Evolutionary conservation across 2,797 vertebrate species (phyloP).

Genomic region (Dryobates pubescens): DNA sequence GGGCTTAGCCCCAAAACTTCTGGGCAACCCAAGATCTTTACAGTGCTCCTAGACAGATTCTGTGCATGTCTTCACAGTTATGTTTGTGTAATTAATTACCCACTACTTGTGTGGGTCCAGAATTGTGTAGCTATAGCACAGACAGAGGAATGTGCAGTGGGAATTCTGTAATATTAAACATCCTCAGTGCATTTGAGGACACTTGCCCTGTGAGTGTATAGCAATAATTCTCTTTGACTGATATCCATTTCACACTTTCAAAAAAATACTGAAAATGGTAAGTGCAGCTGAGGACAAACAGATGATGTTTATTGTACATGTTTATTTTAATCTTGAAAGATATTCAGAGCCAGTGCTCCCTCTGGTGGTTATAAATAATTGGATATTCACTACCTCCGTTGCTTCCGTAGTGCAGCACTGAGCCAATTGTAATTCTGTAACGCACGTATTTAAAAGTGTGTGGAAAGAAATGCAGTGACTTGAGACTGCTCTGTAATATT

Average conservation of each 20-base stretch:
- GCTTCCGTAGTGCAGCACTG: background rate
- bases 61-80: constrained; percentile 25
- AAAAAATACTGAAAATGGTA: constrained; percentile 53
- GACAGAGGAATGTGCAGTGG: constrained; percentile 4
- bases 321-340: constrained; percentile 46
- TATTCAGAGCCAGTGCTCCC: constrained; percentile 24
- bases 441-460: background rate
- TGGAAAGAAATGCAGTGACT: background rate
- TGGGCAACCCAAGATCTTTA: constrained; percentile 18
- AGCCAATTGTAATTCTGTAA: background rate
- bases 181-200: constrained; percentile 50
- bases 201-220: constrained; percentile 27
- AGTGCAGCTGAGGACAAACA: constrained; percentile 69
- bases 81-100: constrained; percentile 50
- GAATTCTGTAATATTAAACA: constrained; percentile 39
- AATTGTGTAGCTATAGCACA: background rate
- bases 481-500: background rate
- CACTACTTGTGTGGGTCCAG: constrained; percentile 8
- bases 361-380: constrained; percentile 44
- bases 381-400: background rate
- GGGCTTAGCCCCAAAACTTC: background rate
- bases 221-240: constrained; percentile 48
- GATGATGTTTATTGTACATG: constrained; percentile 20
- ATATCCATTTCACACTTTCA: constrained; percentile 56
- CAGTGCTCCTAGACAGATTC: constrained; percentile 49